Evolutionary conservation across 2,888 invertebrate genomes (phyloP).

Genomic region (Melipona bicolor): DNA sequence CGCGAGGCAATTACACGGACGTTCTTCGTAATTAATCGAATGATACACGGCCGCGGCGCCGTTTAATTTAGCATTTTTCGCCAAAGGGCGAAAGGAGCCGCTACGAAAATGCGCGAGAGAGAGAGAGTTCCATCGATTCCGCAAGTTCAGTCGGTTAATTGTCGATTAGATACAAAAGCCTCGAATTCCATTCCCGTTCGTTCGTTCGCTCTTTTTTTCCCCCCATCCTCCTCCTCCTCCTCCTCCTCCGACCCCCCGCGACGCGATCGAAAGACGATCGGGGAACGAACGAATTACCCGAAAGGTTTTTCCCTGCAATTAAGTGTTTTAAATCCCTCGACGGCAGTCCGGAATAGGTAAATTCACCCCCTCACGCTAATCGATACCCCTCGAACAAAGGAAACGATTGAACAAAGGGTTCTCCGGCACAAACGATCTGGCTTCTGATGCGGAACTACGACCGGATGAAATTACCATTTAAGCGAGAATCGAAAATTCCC

Average conservation of each 20-base stretch:
- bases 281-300: constrained; percentile 46
- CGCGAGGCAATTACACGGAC: constrained; percentile 17
- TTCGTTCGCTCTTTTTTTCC: too few relatives aligned
- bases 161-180: constrained; percentile 18
- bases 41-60: not conserved
- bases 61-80: constrained; percentile 17
- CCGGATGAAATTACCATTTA: constrained; percentile 62
- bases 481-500: constrained; percentile 52
- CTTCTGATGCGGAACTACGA: constrained; percentile 41
- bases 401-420: constrained; percentile 60
- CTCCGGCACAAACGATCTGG: constrained; percentile 49
- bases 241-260: not conserved
- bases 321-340: constrained; percentile 66
- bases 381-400: constrained; percentile 66
- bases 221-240: too few relatives aligned
- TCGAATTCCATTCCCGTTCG: constrained; percentile 13
- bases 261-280: not conserved
- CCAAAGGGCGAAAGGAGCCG: not conserved
- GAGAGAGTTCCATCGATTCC: not conserved
- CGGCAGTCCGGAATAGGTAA: constrained; percentile 50
- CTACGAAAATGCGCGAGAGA: not conserved
- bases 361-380: constrained; percentile 62
- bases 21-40: constrained; percentile 42
- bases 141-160: constrained; percentile 22
- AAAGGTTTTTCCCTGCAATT: constrained; percentile 53